These are phyloP conservation scores for Ochlodes sylvanus DNA, from an alignment of 2,888 invertebrate species.

Conservation along the genomic window DNA sequence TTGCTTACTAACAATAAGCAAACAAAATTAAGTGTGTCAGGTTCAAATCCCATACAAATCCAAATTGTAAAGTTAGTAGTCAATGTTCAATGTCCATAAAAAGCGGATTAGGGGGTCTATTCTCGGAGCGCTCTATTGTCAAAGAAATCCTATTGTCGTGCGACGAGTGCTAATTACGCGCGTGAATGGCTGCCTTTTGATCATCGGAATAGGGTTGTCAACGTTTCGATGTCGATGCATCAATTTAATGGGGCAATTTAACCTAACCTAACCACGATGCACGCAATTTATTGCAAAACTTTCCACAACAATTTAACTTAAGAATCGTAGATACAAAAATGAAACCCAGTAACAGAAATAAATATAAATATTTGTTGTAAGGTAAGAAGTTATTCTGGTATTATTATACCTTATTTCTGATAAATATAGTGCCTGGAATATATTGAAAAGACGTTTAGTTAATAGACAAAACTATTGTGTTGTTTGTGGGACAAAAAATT, in stretches of 20 bases:
- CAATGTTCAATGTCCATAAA: conserved; percentile 46
- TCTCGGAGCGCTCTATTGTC: conserved; percentile 61
- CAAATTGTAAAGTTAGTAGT: conserved; percentile 22
- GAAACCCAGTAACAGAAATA: too few relatives aligned
- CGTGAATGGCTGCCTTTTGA: conserved; percentile 65
- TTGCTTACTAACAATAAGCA: background rate
- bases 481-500: too few relatives aligned
- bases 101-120: conserved; percentile 60
- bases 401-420: too few relatives aligned
- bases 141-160: conserved; percentile 61
- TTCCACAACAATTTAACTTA: too few relatives aligned
- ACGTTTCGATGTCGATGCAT: background rate
- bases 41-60: conserved; percentile 11
- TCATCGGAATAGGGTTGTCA: conserved; percentile 41
- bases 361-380: too few relatives aligned
- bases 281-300: background rate
- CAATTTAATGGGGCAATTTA: background rate
- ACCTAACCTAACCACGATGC: background rate
- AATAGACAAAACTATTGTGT: too few relatives aligned
- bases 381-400: too few relatives aligned
- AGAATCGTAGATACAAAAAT: too few relatives aligned
- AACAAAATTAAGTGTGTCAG: conserved; percentile 4
- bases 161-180: conserved; percentile 70
- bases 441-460: too few relatives aligned
- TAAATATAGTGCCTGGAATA: too few relatives aligned